Percentiles rank a stretch among this genome's conserved stretches.
Evolutionary conservation across 2,113 vertebrate species (phyloP).

Genomic region (Microtus richardsoni): DNA sequence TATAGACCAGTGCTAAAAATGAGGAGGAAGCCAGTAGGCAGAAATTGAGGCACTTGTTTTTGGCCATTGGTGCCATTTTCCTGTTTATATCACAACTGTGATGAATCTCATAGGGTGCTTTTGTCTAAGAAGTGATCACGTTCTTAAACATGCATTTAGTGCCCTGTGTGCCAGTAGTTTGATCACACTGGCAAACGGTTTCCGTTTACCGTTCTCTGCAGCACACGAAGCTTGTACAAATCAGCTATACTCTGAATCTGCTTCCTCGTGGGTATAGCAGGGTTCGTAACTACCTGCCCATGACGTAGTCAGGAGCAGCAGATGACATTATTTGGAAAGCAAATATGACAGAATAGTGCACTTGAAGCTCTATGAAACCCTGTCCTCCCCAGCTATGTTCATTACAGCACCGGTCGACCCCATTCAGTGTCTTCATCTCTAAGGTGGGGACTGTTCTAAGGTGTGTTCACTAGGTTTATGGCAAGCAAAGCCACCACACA

Average conservation of each 20-base stretch:
- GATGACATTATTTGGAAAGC: conserved; percentile 30
- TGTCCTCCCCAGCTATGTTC: not conserved
- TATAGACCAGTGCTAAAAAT: conserved; percentile 36
- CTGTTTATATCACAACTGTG: conserved; percentile 14
- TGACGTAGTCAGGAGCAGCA: not conserved
- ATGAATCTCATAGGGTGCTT: conserved; percentile 1
- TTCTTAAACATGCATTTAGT: conserved; percentile 13
- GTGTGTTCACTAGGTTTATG: not conserved
- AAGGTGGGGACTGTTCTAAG: not conserved
- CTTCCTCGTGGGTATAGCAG: not conserved
- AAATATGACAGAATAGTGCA: not conserved
- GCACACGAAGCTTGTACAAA: not conserved
- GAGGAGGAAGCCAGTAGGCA: not conserved
- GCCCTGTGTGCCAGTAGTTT: conserved; percentile 36
- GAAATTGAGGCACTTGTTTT: conserved; percentile 34
- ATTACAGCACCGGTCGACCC: not conserved
- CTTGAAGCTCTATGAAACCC: not conserved
- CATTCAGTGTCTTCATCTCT: not conserved
- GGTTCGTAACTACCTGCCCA: not conserved
- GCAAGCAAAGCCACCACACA: not conserved
- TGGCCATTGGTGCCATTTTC: conserved; percentile 13
- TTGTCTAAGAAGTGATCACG: not conserved
- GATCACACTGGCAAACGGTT: not conserved
- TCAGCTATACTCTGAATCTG: not conserved
- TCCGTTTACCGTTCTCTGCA: not conserved